Evolutionary conservation across 2,113 vertebrate genomes (phyloP), one percentile per base, ranked within the genome.

Genomic region (Pagrus major): DNA sequence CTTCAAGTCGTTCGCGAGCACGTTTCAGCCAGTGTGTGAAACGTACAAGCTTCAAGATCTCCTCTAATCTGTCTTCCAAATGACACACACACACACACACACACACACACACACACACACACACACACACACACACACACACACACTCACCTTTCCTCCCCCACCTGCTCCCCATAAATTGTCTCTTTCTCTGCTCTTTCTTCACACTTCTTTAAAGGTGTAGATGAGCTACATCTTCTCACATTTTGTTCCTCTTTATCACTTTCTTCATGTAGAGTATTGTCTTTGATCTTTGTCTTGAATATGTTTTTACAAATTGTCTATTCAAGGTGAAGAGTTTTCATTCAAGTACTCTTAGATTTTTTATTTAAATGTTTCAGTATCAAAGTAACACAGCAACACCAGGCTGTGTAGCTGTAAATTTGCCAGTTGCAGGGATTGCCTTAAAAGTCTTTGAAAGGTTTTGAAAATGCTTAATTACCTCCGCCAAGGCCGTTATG

Each of bases 131-230:
- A 18, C 70, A 71, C 41, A 35, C 46, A 37, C 55, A 47, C 31
- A 59, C 39, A 18, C 70, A 71, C 70, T 67, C 58, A 60, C 79
- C 68, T 75, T 66, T 18, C 46, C 76, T 60, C 31, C 60, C 33
- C 44, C 58, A 71, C 63, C 44, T 67, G 56, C 60, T 37, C 4
- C 42, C 39, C 44, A 67, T 77, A 79, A 49, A 65, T 68, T 63
- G 27, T 65, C 59, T 61, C 20, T n/a, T 11, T 6, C 42, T 37
- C 21, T 0, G 0, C 35, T 35, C 10, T 21, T 37, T 35, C 31
- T 33, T 31, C 29, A 63, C 56, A 31, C 47, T 20, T 47, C 9
- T 60, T n/a, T 31, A 23, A 52, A 80, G 25, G 44, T 31, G 12
- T n/a, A 20, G 6, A 6, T 23, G 25, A 52, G 21, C 66, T 44